Base-by-base conservation (phyloP, 2,113 vertebrate genomes). In the Gila orcuttii region DNA sequence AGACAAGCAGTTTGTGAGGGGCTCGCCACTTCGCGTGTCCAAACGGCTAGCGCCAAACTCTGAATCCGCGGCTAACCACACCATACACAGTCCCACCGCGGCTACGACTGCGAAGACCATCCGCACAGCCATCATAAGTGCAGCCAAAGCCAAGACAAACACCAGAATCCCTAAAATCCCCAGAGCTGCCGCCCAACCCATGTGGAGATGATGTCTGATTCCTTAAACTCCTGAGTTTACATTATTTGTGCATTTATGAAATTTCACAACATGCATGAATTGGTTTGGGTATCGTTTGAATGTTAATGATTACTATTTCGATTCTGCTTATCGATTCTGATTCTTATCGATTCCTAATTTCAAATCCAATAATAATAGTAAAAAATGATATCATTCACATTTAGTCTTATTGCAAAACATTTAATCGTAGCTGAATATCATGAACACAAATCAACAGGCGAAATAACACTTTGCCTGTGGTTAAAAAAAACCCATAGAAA, bases 101-200 rank as follows among this genome's bases (percentile, higher is more conserved):
- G 87, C 92, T 73, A 93, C 90, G 28, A 93, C 91, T 0, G 92
- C 94, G 13, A 95, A 95, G 91, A 94, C 92, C 6, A 92, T 95
- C 87, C 93, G 95, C 79, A 94, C 94, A 0, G 86, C 94, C n/a
- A 93, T 94, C 64, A 94, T 94, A 85, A 90, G 92, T 1, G 93
- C 93, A 31, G 93, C 94, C 57, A 90, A 89, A 39, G 91, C 68
- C 80, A 96, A 94, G 91, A 90, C 87, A 2, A 88, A 90, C 82
- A 95, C 93, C 71, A 89, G 93, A 47, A 91, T 90, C 39, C 89
- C 90, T 64, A 95, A 94, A 92, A 90, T 94, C 85, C 59, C 92
- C 33, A 92, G 92, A 55, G 82, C 92, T 33, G n/a, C 92, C 47
- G 15, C 91, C 60, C 92, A 91, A 76, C 93, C 94, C 25, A 86